These are phyloP conservation scores for Xanthorhoe designata DNA, from an alignment of 2,888 invertebrate genomes.

Conservation along the genomic window DNA sequence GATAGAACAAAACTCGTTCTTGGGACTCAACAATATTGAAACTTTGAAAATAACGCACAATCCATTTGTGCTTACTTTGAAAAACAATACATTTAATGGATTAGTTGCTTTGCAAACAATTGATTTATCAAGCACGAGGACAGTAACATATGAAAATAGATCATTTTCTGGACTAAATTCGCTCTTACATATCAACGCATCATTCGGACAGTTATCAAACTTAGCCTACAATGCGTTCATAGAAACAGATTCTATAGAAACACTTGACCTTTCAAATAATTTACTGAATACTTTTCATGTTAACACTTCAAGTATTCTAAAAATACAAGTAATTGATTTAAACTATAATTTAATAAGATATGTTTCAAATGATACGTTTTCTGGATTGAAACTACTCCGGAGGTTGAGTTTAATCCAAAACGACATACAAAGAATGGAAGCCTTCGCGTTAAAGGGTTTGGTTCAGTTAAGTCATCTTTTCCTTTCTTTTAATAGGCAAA, in stretches of 20 bases:
- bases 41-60: slow-evolving; percentile 21
- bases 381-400: slow-evolving; percentile 31
- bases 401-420: slow-evolving; percentile 40
- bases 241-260: slow-evolving; percentile 34
- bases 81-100: slow-evolving; percentile 31
- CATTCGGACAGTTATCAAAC: slow-evolving; percentile 37
- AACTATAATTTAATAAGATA: slow-evolving; percentile 41
- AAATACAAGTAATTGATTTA: slow-evolving; percentile 40
- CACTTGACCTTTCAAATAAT: slow-evolving; percentile 43
- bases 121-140: slow-evolving; percentile 32
- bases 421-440: slow-evolving; percentile 36
- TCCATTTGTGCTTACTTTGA: slow-evolving; percentile 30
- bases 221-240: slow-evolving; percentile 39
- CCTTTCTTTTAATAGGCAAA: slow-evolving; percentile 38
- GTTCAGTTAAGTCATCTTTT: slow-evolving; percentile 34
- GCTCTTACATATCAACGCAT: slow-evolving; percentile 35
- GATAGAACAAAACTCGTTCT: slow-evolving; percentile 31
- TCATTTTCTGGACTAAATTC: slow-evolving; percentile 35
- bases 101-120: slow-evolving; percentile 29
- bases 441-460: slow-evolving; percentile 28
- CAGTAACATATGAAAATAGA: slow-evolving; percentile 30
- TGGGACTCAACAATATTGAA: slow-evolving; percentile 23
- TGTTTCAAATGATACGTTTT: slow-evolving; percentile 36
- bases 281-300: slow-evolving; percentile 38
- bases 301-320: slow-evolving; percentile 36